These are phyloP conservation scores for Tenthredo mesomela DNA, from an alignment of 2,888 invertebrate species.

Conservation along the genomic window DNA sequence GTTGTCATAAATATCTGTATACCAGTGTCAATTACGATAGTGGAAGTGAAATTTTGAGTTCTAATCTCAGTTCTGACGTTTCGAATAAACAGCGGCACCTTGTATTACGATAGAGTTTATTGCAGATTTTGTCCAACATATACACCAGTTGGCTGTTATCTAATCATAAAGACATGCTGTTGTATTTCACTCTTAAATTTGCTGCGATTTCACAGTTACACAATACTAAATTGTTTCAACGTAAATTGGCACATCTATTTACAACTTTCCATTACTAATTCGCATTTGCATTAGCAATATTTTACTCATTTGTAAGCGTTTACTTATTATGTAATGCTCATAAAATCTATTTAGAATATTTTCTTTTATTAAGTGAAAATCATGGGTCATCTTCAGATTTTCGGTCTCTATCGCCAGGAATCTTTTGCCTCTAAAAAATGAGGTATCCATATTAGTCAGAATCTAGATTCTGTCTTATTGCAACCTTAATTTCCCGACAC, in stretches of 20 bases:
- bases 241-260: neutral
- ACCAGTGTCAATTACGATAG: neutral
- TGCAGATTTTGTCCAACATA: neutral
- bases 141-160: neutral
- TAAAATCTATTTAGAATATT: neutral
- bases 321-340: neutral
- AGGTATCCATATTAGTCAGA: neutral
- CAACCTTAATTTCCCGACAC: neutral
- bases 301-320: neutral
- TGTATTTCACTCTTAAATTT: neutral
- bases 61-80: neutral
- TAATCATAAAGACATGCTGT: neutral
- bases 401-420: neutral
- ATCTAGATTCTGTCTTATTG: neutral
- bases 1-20: neutral
- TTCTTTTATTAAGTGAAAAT: neutral
- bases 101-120: neutral
- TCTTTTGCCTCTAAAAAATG: neutral
- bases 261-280: neutral
- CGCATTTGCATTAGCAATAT: neutral
- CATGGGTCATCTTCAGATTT: neutral
- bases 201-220: neutral
- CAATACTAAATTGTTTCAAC: neutral
- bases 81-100: slow-evolving; percentile 5
- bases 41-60: neutral